phyloP scores from a whole-genome alignment of 2,888 invertebrate genomes.

The Cataglyphis altisquamis region DNA sequence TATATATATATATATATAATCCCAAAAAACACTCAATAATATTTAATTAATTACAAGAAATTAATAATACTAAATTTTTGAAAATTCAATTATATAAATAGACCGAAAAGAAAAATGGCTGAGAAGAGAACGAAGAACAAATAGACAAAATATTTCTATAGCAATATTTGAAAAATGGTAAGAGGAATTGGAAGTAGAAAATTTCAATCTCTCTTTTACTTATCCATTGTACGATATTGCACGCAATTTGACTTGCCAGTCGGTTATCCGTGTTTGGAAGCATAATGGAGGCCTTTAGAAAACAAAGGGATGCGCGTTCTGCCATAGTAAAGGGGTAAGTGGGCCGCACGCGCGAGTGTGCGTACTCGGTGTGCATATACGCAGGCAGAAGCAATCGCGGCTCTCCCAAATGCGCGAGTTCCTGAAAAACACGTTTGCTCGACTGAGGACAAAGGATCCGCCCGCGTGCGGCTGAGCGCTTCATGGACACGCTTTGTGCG shows the following conservation, averaged over 20 bases:
- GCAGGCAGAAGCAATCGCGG: slow-evolving; percentile 49
- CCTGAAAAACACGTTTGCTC: slow-evolving; percentile 47
- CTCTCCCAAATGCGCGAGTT: slow-evolving; percentile 42
- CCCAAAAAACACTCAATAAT: background rate
- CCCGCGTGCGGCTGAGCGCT: slow-evolving; percentile 43
- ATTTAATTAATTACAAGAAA: background rate
- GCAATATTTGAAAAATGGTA: background rate
- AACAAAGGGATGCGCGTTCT: slow-evolving; percentile 45
- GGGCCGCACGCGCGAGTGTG: slow-evolving; percentile 2
- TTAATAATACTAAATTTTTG: background rate
- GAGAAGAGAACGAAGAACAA: background rate
- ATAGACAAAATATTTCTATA: background rate
- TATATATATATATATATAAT: background rate
- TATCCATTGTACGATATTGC: slow-evolving; percentile 22
- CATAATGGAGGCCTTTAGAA: slow-evolving; percentile 43
- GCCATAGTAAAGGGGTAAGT: slow-evolving; percentile 34
- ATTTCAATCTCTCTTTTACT: slow-evolving; percentile 20
- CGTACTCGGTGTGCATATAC: slow-evolving; percentile 16
- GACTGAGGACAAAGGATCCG: slow-evolving; percentile 46
- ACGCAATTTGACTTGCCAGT: slow-evolving; percentile 43
- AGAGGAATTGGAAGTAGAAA: background rate
- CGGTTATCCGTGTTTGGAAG: slow-evolving; percentile 48
- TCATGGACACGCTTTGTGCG: slow-evolving; percentile 42
- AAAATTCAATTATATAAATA: background rate
- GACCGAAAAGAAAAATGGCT: background rate